Percentiles rank a stretch among this genome's conserved stretches.
Conservation (phyloP, 2,797 vertebrate species). For the Diglossa cyanea region DNA sequence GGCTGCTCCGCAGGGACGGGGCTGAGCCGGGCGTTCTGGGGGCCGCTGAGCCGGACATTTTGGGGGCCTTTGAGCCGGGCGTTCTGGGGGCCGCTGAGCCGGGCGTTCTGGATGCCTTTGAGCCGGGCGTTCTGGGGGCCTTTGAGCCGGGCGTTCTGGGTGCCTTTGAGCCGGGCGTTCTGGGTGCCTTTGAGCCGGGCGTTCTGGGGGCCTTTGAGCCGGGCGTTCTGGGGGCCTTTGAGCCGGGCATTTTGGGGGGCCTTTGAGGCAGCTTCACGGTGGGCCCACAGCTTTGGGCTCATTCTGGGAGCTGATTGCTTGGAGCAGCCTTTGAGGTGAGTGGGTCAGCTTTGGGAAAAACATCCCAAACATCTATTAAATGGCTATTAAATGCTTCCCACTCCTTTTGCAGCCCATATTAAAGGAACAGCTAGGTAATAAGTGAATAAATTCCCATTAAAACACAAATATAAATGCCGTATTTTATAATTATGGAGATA, state of each 20-base stretch:
- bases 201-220: no score
- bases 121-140: no score
- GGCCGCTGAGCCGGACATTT: no score
- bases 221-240: no score
- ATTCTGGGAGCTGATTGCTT: not conserved
- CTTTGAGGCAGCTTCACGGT: not conserved
- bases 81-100: no score
- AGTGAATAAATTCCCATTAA: not conserved
- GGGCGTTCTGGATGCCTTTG: no score
- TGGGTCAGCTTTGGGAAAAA: not conserved
- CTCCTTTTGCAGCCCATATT: not conserved
- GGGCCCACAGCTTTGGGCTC: not conserved
- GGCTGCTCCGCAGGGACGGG: not conserved
- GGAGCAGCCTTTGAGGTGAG: not conserved
- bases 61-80: not conserved
- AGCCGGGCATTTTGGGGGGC: no score
- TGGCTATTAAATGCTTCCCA: not conserved
- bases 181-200: no score
- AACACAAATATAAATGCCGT: not conserved
- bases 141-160: no score
- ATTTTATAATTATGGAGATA: not conserved
- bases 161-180: no score
- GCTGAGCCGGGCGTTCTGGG: no score
- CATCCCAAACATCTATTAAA: not conserved
- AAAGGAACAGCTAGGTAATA: not conserved